These are phyloP conservation scores for Momotus momota DNA, from an alignment of 2,797 vertebrate genomes.

Conservation along the genomic window DNA sequence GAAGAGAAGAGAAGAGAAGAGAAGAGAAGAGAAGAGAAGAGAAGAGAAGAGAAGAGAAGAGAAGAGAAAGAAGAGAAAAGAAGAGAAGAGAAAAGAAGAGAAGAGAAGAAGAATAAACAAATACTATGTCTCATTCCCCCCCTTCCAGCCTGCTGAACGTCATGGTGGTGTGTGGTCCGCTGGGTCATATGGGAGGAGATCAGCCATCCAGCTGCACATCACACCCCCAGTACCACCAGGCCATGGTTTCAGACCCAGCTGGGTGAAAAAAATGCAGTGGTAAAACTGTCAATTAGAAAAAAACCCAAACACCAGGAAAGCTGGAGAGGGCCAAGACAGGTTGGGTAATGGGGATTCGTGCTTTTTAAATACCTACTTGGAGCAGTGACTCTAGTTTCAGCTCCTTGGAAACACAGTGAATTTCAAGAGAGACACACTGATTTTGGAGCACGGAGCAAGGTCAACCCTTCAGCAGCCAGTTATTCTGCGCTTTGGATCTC, in stretches of 20 bases:
- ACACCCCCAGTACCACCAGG: too few species aligned
- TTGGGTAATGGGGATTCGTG: rapidly evolving
- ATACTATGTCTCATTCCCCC: neutral
- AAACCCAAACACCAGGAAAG: rapidly evolving
- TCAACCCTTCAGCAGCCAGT: neutral
- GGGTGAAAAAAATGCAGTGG: neutral
- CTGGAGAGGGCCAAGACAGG: neutral
- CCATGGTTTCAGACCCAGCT: neutral
- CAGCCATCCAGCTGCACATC: rapidly evolving
- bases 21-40: neutral
- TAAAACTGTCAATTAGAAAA: neutral
- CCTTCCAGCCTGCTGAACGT: neutral
- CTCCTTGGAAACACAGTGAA: neutral
- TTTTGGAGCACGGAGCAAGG: neutral
- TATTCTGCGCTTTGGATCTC: neutral
- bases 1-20: too few species aligned
- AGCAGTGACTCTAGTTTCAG: neutral
- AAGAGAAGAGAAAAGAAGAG: too few species aligned
- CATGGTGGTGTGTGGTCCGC: rapidly evolving
- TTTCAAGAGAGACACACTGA: rapidly evolving
- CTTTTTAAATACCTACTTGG: neutral
- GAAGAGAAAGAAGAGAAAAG: too few species aligned
- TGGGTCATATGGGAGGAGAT: neutral
- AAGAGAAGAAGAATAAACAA: neutral
- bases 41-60: too few species aligned